Evolutionary conservation across 1,140 invertebrate genomes (phyloP), one percentile per base, ranked within the genome.

Genomic region (Thaumatotibia leucotreta): DNA sequence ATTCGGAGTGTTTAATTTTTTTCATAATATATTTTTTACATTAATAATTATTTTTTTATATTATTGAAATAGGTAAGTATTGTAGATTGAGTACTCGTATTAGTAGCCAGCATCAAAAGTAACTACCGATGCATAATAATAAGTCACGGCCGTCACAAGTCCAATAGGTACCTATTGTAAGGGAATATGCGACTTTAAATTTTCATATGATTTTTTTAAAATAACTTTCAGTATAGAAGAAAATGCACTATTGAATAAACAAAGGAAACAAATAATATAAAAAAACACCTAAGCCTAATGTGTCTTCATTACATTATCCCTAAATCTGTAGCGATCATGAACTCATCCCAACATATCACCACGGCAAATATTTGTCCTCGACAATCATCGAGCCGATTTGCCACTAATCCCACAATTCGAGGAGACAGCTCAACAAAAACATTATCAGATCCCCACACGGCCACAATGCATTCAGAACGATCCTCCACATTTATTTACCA

Each of bases 341-440:
- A 75, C 64, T 68, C 64, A 74, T 76, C 74, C 67, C 74, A 77
- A 75, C 65, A 70, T 67, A 74, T 76, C 74, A 69, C 73, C 76
- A 76, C 70, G 63, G 73, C 75, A 84, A 86, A 84, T 84, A 84
- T 84, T 86, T 86, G 81, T 77, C 72, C 69, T 66, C 70, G 66
- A 67, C 76, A 77, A 77, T 79, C 79, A 73, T 73, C 72, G 67
- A 68, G 72, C 72, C 72, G 72, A 75, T 81, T 69, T 61, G 64
- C 65, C 23, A 70, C 72, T 84, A 84, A 86, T 86, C 82, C 79
- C 62, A 45, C 39, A 52, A 74, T 76, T 63, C 69, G 76, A 75
- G 70, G 69, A 77, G 77, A 80, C 75, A 77, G 67, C 67, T 58
- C 64, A 66, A 72, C 73, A 74, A 76, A 76, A 76, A 74, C 70